Evolutionary conservation across 2,113 vertebrate genomes (phyloP).

Genomic region (Lathamus discolor): DNA sequence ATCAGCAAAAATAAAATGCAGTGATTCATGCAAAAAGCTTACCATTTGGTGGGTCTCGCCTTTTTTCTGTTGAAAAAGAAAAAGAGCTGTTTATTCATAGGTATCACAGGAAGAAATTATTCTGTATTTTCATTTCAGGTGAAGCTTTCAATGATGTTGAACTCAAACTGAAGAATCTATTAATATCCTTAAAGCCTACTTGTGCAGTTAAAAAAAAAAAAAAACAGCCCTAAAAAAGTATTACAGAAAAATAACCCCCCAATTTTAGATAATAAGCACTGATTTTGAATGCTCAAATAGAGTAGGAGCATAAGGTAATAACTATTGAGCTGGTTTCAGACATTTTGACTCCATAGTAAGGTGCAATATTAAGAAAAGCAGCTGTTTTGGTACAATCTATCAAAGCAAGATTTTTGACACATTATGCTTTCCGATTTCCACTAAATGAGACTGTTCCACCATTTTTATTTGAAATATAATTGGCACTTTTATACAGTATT

Average conservation of each 20-base stretch:
- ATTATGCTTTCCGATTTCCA: background rate
- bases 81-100: background rate
- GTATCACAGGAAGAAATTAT: background rate
- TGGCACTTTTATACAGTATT: background rate
- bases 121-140: background rate
- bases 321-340: background rate
- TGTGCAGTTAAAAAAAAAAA: background rate
- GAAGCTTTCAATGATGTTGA: background rate
- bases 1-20: background rate
- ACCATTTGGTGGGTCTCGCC: constrained; percentile 73
- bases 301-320: background rate
- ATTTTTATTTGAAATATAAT: background rate
- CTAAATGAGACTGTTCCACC: background rate
- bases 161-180: background rate
- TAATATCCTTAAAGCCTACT: background rate
- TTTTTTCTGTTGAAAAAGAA: constrained; percentile 69
- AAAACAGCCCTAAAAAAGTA: background rate
- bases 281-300: background rate
- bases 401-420: background rate
- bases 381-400: background rate
- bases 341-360: background rate
- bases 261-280: background rate
- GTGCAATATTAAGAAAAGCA: background rate
- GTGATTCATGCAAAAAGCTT: constrained; percentile 22
- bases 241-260: background rate